Percentiles rank a stretch among this genome's conserved stretches.
Evolutionary conservation across 2,888 invertebrate species (phyloP).

Genomic region (Cenopis cana): DNA sequence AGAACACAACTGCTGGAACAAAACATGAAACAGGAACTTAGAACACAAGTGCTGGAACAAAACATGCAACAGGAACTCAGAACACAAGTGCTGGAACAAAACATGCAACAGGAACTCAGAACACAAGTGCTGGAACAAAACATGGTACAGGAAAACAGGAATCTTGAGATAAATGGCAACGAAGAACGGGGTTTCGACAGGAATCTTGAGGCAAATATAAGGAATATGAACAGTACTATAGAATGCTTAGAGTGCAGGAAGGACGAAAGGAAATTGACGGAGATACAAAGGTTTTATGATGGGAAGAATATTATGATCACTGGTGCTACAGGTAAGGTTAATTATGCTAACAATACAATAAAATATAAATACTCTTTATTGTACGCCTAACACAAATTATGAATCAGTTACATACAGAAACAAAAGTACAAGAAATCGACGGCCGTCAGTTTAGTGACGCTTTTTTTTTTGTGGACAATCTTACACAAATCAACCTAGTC

Average conservation of each 20-base stretch:
- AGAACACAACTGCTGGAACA: not conserved
- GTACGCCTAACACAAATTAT: too few species aligned
- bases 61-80: not conserved
- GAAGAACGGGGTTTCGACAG: not conserved
- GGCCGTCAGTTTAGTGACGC: too few species aligned
- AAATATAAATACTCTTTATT: too few species aligned
- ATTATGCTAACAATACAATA: not conserved
- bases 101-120: not conserved
- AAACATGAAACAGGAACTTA: not conserved
- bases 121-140: not conserved
- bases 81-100: not conserved
- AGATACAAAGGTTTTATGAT: constrained; percentile 85
- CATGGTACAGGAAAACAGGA: not conserved
- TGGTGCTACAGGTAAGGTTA: constrained; percentile 83
- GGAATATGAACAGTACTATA: not conserved
- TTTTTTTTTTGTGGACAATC: too few species aligned
- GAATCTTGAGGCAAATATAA: constrained; percentile 2
- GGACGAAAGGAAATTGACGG: constrained; percentile 57
- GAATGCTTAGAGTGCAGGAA: constrained; percentile 42
- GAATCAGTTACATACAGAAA: too few species aligned
- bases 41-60: too few species aligned
- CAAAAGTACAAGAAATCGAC: too few species aligned
- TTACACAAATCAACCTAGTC: too few species aligned
- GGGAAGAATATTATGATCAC: constrained; percentile 86
- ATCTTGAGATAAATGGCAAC: constrained; percentile 15